Conservation (phyloP, 2,888 invertebrate genomes). For the Acronicta psi region DNA sequence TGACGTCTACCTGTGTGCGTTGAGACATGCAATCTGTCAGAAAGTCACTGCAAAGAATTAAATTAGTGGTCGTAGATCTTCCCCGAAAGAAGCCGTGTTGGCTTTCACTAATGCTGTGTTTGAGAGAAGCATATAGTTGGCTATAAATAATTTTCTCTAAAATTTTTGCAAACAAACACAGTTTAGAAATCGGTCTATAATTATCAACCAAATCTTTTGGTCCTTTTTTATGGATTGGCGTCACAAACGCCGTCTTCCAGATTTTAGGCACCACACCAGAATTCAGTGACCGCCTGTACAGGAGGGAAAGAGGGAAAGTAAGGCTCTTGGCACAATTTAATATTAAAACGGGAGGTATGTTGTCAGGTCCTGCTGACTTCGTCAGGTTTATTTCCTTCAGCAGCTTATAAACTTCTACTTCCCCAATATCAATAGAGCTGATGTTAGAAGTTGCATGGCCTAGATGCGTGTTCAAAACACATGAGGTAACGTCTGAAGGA, state of each 20-base stretch:
- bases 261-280: background rate
- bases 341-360: background rate
- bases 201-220: background rate
- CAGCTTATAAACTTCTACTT: background rate
- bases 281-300: background rate
- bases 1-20: background rate
- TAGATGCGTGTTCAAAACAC: too few species aligned
- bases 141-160: background rate
- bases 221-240: background rate
- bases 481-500: too few species aligned
- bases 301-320: background rate
- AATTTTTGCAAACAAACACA: background rate
- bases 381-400: background rate
- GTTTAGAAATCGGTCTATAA: background rate
- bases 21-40: background rate
- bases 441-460: background rate
- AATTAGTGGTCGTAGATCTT: background rate
- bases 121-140: background rate
- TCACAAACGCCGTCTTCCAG: background rate
- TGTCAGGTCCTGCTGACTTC: background rate
- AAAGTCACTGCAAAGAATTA: background rate
- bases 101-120: background rate
- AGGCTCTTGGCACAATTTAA: background rate
- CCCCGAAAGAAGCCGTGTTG: background rate
- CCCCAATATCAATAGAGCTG: background rate